phyloP scores from a whole-genome alignment of 2,797 vertebrate genomes.

The Melanotaenia pygmaea region DNA sequence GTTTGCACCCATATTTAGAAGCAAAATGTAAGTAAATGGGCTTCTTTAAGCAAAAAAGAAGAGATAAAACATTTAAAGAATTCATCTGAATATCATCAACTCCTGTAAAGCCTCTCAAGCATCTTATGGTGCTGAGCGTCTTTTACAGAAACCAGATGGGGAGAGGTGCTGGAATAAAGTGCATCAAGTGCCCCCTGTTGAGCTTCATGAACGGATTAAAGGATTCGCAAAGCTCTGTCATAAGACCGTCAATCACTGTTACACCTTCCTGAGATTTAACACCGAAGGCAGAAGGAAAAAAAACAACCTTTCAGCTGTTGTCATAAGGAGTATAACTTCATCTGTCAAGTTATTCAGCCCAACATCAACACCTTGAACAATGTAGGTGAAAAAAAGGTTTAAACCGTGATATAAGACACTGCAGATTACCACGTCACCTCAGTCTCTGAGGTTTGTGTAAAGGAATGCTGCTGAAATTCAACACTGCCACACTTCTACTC shows the following conservation, averaged over 20 bases:
- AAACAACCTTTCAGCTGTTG: slow-evolving; percentile 45
- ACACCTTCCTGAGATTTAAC: slow-evolving; percentile 63
- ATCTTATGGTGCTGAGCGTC: slow-evolving; percentile 65
- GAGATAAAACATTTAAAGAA: background rate
- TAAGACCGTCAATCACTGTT: slow-evolving; percentile 78
- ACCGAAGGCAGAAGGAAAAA: slow-evolving; percentile 24
- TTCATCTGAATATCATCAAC: slow-evolving; percentile 53
- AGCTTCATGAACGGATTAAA: slow-evolving; percentile 79
- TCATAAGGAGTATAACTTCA: slow-evolving; percentile 67
- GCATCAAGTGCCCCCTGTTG: slow-evolving; percentile 75
- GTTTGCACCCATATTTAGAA: slow-evolving; percentile 22
- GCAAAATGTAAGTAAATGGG: background rate
- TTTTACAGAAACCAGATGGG: slow-evolving; percentile 76
- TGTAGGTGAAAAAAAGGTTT: slow-evolving; percentile 25
- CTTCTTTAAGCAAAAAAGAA: background rate
- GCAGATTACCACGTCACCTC: slow-evolving; percentile 61
- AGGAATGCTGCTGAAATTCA: slow-evolving; percentile 74
- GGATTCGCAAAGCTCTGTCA: slow-evolving; percentile 81
- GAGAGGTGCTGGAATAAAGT: slow-evolving; percentile 65
- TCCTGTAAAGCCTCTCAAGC: slow-evolving; percentile 56
- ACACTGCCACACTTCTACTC: slow-evolving; percentile 51
- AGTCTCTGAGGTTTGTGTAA: slow-evolving; percentile 51
- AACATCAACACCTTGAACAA: slow-evolving; percentile 60
- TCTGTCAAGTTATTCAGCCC: slow-evolving; percentile 59
- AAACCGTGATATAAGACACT: slow-evolving; percentile 60